Evolutionary conservation across 2,797 vertebrate genomes (phyloP).

Genomic region (Platyrinchus mystaceus): DNA sequence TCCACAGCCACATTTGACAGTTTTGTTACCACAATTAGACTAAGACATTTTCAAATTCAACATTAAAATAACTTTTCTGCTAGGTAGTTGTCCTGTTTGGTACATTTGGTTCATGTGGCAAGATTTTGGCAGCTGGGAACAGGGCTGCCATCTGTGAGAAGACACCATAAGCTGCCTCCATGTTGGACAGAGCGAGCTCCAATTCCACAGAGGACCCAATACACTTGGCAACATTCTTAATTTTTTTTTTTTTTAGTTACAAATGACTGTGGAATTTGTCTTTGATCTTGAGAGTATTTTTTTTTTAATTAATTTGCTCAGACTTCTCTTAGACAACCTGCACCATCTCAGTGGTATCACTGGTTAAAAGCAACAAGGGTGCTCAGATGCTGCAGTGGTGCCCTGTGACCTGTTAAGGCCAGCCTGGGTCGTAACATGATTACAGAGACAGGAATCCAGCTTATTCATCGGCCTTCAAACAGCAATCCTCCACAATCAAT

Average conservation of each 20-base stretch:
- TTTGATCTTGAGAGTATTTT: not conserved
- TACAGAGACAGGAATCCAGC: not conserved
- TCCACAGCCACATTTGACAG: not conserved
- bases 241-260: not conserved
- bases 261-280: not conserved
- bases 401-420: not conserved
- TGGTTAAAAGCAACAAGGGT: not conserved
- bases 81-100: not conserved
- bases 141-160: not conserved
- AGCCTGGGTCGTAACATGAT: not conserved
- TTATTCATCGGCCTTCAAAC: not conserved
- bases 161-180: not conserved
- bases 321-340: not conserved
- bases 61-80: not conserved
- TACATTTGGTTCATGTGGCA: not conserved
- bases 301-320: not conserved
- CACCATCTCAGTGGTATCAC: not conserved
- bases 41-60: not conserved
- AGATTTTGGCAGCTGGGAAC: not conserved
- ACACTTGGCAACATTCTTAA: not conserved
- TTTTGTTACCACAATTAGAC: not conserved
- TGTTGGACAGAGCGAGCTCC: not conserved
- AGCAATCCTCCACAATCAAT: not conserved
- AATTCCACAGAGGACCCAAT: not conserved
- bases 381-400: fast-evolving